Evolutionary conservation across 1,140 invertebrate genomes (phyloP).

Genomic region (Meloidogyne chitwoodi): DNA sequence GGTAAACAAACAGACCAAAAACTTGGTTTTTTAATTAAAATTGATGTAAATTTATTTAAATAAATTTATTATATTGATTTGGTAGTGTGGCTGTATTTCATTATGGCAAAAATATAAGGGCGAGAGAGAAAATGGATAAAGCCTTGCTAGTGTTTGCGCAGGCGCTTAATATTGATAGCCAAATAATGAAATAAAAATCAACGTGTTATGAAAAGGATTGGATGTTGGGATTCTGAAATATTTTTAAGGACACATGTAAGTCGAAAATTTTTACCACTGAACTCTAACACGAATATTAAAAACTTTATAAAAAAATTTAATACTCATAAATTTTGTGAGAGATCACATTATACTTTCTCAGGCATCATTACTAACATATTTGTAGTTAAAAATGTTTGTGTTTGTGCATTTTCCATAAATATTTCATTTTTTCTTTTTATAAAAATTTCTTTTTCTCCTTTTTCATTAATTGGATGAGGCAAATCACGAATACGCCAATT

Average conservation of each 20-base stretch:
- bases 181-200: not conserved
- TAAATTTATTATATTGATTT: no score
- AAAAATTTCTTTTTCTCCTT: not conserved
- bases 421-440: not conserved
- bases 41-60: no score
- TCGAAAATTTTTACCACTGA: no score
- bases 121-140: not conserved
- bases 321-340: not conserved
- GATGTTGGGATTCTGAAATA: not conserved
- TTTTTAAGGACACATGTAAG: no score
- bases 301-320: no score
- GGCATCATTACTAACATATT: not conserved
- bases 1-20: not conserved
- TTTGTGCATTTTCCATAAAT: not conserved
- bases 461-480: not conserved
- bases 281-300: no score
- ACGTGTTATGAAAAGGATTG: not conserved
- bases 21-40: no score
- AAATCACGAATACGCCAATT: constrained; percentile 37
- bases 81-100: not conserved
- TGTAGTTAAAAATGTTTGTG: not conserved
- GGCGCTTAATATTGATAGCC: not conserved
- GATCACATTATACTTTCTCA: not conserved
- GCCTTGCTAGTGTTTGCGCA: not conserved
- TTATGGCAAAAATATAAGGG: not conserved